These are phyloP conservation scores for Sebastolobus altivelis DNA, from an alignment of 2,797 vertebrate genomes.

Conservation along the genomic window DNA sequence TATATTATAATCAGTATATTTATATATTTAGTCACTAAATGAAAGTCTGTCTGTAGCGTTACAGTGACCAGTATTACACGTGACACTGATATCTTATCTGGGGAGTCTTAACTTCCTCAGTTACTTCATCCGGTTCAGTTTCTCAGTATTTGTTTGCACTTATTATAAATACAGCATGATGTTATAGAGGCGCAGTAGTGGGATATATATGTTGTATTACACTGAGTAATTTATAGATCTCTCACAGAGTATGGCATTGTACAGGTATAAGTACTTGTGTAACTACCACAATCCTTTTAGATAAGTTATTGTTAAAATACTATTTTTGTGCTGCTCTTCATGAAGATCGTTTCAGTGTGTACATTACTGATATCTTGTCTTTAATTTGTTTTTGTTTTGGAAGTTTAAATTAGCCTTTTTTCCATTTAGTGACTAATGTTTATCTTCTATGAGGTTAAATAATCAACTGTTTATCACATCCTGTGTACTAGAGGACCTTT, in stretches of 20 bases:
- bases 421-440: not conserved
- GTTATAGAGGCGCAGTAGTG: not conserved
- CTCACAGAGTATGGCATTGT: not conserved
- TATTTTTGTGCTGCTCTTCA: not conserved
- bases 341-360: not conserved
- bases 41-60: too few species aligned
- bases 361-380: not conserved
- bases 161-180: not conserved
- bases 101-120: too few species aligned
- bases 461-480: constrained; percentile 31
- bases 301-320: not conserved
- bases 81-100: not conserved
- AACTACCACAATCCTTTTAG: not conserved
- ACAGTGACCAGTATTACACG: not conserved
- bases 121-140: not conserved
- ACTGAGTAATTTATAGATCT: not conserved
- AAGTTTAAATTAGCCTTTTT: not conserved
- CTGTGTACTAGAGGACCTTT: constrained; percentile 8
- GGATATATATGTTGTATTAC: not conserved
- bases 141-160: not conserved
- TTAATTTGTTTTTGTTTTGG: not conserved
- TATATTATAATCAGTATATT: too few species aligned
- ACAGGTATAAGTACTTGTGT: not conserved
- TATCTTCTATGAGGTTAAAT: constrained; percentile 13
- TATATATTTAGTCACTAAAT: not conserved